Evolutionary conservation across 2,888 invertebrate genomes (phyloP), one percentile per base, ranked within the genome.

Genomic region (Microctonus hyperodae): DNA sequence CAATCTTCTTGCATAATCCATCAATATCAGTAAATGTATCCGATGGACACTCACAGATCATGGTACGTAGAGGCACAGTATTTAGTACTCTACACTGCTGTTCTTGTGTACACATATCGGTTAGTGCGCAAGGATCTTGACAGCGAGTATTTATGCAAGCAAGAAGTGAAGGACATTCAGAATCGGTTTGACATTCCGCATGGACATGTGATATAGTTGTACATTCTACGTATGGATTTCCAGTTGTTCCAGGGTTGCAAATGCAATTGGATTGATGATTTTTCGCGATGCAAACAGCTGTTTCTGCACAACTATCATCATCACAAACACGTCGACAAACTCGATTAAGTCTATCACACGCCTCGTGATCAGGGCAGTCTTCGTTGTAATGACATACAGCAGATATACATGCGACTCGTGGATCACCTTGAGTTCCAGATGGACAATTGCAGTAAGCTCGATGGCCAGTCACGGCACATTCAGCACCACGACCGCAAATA

Each of bases 331-430:
- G 91, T 75, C 92, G 88, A 78, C 96, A 95, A 0, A 93, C 88
- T 73, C 94, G 87, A 80, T 95, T 95, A 13, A 94, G 86, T 68
- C 94, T 87, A 78, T 95, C 93, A 82, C 95, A 96, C 37, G 92
- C 89, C 83, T 95, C 94, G 71, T 92, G 88, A 76, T 92, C 91
- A 35, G 92, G 92, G 75, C 95, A 96, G 79, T 96, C 95, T 77
- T 95, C 94, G 79, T 95, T 94, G 83, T 93, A 94, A 77, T 94
- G 94, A 74, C 95, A 95, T 50, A 92, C 88, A 9, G 92, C 93
- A 1, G 91, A 89, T 67, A 95, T 91, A 79, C 96, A 96, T 22
- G 93, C 91, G 3, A 92, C 86, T 69, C 89, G 88, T 1, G 95
- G 92, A 83, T 94, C 91, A 50, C 95, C 95, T 84, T 93, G 94